phyloP scores from a whole-genome alignment of 2,113 vertebrate genomes.

The Etheostoma spectabile region DNA sequence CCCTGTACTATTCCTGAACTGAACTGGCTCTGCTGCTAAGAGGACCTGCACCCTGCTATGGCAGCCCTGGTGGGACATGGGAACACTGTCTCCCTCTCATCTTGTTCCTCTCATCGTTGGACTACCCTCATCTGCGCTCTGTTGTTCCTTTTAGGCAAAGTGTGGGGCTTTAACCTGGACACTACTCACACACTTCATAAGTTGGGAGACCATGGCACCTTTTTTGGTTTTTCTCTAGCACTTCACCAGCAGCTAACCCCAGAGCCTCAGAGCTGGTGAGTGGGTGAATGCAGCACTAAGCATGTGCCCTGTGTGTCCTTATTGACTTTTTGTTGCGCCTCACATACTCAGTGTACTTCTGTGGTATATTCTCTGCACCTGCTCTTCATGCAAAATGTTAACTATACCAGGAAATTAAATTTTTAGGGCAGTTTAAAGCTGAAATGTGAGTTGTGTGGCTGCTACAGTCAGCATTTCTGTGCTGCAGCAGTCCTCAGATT shows the following conservation, averaged over 20 bases:
- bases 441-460: neutral
- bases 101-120: slow-evolving; percentile 51
- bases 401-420: no score
- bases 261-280: slow-evolving; percentile 91
- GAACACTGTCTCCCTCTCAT: slow-evolving; percentile 43
- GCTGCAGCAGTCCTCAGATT: slow-evolving; percentile 29
- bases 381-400: neutral
- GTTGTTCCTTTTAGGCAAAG: slow-evolving; percentile 56
- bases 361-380: slow-evolving; percentile 26
- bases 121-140: slow-evolving; percentile 65
- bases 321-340: slow-evolving; percentile 19
- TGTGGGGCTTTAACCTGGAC: slow-evolving; percentile 90
- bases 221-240: slow-evolving; percentile 93
- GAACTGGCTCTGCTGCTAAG: slow-evolving; percentile 58
- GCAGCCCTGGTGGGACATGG: slow-evolving; percentile 64
- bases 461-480: slow-evolving; percentile 39
- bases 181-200: slow-evolving; percentile 87
- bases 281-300: slow-evolving; percentile 56
- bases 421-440: neutral
- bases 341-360: neutral
- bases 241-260: slow-evolving; percentile 91
- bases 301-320: slow-evolving; percentile 39
- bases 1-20: slow-evolving; percentile 39
- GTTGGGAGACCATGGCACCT: slow-evolving; percentile 88
- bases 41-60: slow-evolving; percentile 72